Conservation (phyloP, 2,888 invertebrate species). For the Odontomyia ornata region DNA sequence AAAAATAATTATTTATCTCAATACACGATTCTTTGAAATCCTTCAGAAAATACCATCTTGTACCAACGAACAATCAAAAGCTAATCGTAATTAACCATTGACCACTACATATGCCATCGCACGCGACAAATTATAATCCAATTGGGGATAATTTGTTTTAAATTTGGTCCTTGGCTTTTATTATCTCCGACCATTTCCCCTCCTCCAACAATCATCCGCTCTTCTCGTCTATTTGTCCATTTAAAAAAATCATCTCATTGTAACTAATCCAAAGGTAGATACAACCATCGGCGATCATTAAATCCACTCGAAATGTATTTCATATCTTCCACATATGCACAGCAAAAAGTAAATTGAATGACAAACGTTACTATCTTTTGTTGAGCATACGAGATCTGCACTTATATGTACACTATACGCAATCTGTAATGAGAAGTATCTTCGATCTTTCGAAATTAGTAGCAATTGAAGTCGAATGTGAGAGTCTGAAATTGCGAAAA, state of each 20-base stretch:
- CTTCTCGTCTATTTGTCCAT: not conserved
- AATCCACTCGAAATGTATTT: constrained; percentile 14
- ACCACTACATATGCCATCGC: too few relatives aligned
- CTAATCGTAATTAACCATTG: too few relatives aligned
- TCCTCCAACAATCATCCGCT: not conserved
- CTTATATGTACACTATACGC: too few relatives aligned
- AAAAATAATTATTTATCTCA: too few relatives aligned
- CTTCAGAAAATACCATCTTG: too few relatives aligned
- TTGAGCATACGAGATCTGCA: not conserved
- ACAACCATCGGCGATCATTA: constrained; percentile 18
- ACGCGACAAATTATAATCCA: constrained; percentile 31
- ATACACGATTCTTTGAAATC: too few relatives aligned
- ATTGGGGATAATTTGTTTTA: constrained; percentile 41
- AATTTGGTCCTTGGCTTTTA: constrained; percentile 6
- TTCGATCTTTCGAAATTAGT: too few relatives aligned
- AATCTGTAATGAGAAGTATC: too few relatives aligned
- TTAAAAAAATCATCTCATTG: not conserved
- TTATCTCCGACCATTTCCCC: not conserved
- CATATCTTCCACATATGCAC: too few relatives aligned
- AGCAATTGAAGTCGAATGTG: too few relatives aligned
- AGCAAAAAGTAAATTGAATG: not conserved
- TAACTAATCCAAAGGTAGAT: not conserved
- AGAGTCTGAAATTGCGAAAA: too few relatives aligned
- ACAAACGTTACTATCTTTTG: not conserved
- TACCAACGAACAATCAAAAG: too few relatives aligned